Evolutionary conservation across 2,113 vertebrate species (phyloP), one percentile per base, ranked within the genome.

Genomic region (Heterotilapia buettikoferi): DNA sequence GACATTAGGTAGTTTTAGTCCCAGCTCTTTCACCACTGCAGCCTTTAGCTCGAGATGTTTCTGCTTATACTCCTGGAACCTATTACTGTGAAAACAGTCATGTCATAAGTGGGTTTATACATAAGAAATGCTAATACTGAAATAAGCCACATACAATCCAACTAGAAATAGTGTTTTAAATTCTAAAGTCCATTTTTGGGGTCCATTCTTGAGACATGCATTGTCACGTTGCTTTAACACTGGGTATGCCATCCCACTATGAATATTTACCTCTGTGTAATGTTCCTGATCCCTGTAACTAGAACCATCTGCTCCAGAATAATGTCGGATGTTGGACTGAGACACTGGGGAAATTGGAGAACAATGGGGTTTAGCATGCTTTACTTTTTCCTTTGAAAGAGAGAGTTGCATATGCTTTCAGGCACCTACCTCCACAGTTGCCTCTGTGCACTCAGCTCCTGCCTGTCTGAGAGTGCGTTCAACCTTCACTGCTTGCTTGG

Each of bases 401-500:
- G 1, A 31, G 26, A 76, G 7, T 50, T 50, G 3, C 5, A 6
- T 18, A 38, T 18, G 19, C 83, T 52, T 54, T 68, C 36, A 6
- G 19, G 8, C 6, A n/a, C 45, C 6, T 91, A 97, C 97, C 95
- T 97, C 97, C 43, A 96, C 94, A 18, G 89, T 79, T 78, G 94
- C 90, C 36, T 96, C 95, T 0, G 90, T 83, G 13, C 93, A 76
- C 40, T 97, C 96, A n/a, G 89, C 88, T 53, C 95, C 96, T n/a
- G 96, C 96, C 90, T 97, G 96, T 71, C 97, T 95, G 87, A 97
- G 95, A 36, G 96, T 96, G 45, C 97, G 96, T 29, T 97, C 97
- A 56, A 97, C 96, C 73, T 95, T 95, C 83, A 97, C 97, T 0
- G 97, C 97, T 87, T 97, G 97, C 88, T 97, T 96, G 78, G 97